Conservation (phyloP, 2,888 invertebrate species). For the Branchinecta sandiegonensis region DNA sequence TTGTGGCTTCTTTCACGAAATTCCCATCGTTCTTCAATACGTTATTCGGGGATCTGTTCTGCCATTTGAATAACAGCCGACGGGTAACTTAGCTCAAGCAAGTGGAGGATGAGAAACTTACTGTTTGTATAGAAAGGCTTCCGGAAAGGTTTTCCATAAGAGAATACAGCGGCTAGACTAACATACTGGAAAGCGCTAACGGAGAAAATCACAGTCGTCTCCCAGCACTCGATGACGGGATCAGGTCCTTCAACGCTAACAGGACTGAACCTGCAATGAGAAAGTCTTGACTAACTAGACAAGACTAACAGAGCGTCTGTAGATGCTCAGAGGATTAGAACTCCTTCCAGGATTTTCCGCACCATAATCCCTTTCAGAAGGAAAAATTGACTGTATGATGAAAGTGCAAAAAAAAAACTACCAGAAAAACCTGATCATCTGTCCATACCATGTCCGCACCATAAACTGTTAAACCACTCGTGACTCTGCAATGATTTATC, state of each 20-base stretch:
- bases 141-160: constrained; percentile 61
- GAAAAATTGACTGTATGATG: not conserved
- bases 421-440: too few species aligned
- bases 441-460: too few species aligned
- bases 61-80: too few species aligned
- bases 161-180: constrained; percentile 58
- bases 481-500: too few species aligned
- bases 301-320: constrained; percentile 17
- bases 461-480: too few species aligned
- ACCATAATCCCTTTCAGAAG: too few species aligned
- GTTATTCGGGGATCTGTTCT: too few species aligned
- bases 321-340: constrained; percentile 19
- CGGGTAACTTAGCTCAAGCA: too few species aligned
- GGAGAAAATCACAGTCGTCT: constrained; percentile 61
- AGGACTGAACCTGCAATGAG: constrained; percentile 37
- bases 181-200: constrained; percentile 64
- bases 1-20: too few species aligned
- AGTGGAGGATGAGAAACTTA: constrained; percentile 33
- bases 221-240: constrained; percentile 49
- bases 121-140: constrained; percentile 51
- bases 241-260: constrained; percentile 41
- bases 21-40: too few species aligned
- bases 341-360: too few species aligned
- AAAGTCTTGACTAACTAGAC: not conserved
- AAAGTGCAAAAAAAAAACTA: too few species aligned